A percentile compares a stretch with the other conserved stretches of the same genome.
Conservation (phyloP, 2,888 invertebrate species). For the Pseudococcus longispinus region DNA sequence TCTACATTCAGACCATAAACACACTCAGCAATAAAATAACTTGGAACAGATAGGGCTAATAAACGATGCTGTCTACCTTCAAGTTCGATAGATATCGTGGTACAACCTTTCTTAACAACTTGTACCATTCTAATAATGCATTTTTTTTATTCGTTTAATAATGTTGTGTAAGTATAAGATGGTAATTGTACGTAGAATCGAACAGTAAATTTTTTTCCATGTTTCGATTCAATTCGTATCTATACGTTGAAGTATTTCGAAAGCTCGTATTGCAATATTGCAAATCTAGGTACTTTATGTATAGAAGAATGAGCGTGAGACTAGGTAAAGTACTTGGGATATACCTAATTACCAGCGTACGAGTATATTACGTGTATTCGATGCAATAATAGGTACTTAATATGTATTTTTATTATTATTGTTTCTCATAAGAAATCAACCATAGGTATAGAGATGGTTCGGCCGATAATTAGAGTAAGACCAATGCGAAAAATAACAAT, state of each 20-base stretch:
- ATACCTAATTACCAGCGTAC: too few species aligned
- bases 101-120: neutral
- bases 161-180: neutral
- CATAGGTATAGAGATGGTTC: too few species aligned
- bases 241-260: neutral
- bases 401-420: too few species aligned
- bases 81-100: neutral
- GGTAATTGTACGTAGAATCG: neutral
- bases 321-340: neutral
- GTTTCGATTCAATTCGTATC: neutral
- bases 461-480: too few species aligned
- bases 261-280: neutral
- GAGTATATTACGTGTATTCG: too few species aligned
- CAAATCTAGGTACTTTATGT: neutral
- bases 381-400: too few species aligned
- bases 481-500: too few species aligned
- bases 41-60: conserved; percentile 2
- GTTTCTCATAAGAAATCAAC: too few species aligned
- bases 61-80: conserved; percentile 28
- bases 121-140: neutral
- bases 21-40: neutral
- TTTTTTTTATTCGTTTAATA: neutral
- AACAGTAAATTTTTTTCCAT: neutral
- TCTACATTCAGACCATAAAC: conserved; percentile 27
- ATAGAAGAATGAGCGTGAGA: neutral